Conservation (phyloP, 2,888 invertebrate species). For the Altica lythri region DNA sequence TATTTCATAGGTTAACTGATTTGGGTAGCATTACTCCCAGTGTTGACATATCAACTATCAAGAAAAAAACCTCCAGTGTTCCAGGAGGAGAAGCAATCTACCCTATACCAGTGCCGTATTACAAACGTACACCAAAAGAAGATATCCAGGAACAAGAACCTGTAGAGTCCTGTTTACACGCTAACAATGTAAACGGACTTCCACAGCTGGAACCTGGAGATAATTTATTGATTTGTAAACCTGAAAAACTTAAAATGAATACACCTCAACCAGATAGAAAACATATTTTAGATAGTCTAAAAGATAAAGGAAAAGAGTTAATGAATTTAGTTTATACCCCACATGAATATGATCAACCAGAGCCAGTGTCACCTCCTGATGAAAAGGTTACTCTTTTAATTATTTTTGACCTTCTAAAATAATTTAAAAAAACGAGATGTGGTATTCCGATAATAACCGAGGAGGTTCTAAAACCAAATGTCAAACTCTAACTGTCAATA, state of each 20-base stretch:
- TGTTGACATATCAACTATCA: constrained; percentile 55
- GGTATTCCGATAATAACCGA: no score
- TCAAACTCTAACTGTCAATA: no score
- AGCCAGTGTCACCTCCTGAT: constrained; percentile 41
- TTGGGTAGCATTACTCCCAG: constrained; percentile 69
- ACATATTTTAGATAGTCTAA: constrained; percentile 59
- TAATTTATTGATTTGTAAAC: constrained; percentile 60
- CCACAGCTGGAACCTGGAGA: constrained; percentile 69
- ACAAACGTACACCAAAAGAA: constrained; percentile 44
- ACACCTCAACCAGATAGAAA: constrained; percentile 58
- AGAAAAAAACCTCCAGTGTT: constrained; percentile 65
- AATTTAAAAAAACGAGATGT: background rate
- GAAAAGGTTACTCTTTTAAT: constrained; percentile 28
- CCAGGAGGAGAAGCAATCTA: constrained; percentile 58
- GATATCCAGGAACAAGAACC: constrained; percentile 43
- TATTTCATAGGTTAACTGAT: constrained; percentile 69
- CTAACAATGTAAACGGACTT: constrained; percentile 42
- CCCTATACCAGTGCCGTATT: constrained; percentile 52
- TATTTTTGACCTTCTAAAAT: background rate
- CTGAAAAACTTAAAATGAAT: constrained; percentile 21
- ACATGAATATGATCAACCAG: constrained; percentile 55
- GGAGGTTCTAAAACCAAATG: no score
- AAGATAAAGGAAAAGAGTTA: constrained; percentile 62
- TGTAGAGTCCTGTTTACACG: constrained; percentile 43
- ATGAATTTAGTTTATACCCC: constrained; percentile 59